phyloP scores from a whole-genome alignment of 2,113 vertebrate species.

The Chaetops frenatus region DNA sequence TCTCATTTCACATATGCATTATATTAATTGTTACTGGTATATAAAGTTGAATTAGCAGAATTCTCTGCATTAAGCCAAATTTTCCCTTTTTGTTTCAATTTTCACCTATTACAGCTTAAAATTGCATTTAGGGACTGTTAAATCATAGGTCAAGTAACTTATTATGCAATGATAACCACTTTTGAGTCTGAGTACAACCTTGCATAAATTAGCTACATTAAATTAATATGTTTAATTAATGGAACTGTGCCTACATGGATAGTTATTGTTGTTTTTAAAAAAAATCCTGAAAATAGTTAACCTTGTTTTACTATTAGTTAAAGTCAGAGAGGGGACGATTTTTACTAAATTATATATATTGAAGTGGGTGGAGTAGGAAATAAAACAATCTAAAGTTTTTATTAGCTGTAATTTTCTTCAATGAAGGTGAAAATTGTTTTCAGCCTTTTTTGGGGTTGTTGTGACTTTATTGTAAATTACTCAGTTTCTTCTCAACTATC shows the following conservation, averaged over 20 bases:
- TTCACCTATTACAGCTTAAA: not conserved
- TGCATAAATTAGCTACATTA: not conserved
- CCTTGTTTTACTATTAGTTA: not conserved
- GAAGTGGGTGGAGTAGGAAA: not conserved
- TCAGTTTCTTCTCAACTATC: not conserved
- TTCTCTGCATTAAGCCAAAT: not conserved
- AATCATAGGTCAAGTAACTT: not conserved
- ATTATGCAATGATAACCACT: not conserved
- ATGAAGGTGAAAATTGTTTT: not conserved
- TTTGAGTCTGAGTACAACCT: not conserved
- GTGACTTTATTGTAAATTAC: not conserved
- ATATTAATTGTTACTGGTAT: not conserved
- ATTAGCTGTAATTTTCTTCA: not conserved
- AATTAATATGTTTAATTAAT: slow-evolving; percentile 1
- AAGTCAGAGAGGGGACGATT: not conserved
- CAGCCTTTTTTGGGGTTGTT: not conserved
- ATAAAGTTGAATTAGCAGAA: not conserved
- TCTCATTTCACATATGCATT: not conserved
- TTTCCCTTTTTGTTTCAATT: not conserved
- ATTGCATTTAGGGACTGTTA: not conserved
- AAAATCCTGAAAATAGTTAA: not conserved
- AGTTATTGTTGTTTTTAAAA: not conserved
- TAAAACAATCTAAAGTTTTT: not conserved
- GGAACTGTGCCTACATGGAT: not conserved
- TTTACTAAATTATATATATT: not conserved